Percentiles rank a stretch among this genome's conserved stretches.
phyloP scores from a whole-genome alignment of 2,888 invertebrate species.

The Ectemnius continuus region DNA sequence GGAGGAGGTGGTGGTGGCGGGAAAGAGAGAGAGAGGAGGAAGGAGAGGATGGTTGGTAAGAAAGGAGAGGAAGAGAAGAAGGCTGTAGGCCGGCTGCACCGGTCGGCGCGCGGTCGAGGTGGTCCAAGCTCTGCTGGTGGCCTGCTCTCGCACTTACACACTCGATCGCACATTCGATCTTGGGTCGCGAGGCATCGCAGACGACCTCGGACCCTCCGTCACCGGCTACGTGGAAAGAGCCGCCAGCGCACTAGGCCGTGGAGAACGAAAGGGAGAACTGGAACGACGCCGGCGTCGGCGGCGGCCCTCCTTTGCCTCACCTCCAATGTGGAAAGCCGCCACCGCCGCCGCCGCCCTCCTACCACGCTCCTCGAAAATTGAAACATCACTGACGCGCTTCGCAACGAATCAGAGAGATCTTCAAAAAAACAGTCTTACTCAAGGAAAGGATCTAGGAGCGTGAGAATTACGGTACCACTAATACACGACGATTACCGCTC shows the following conservation, averaged over 20 bases:
- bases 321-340: too few species aligned
- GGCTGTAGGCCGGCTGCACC: slow-evolving; percentile 49
- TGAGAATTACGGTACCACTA: too few species aligned
- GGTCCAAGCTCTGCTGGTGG: slow-evolving; percentile 78
- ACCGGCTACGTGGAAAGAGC: slow-evolving; percentile 58
- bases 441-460: too few species aligned
- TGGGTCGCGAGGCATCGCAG: slow-evolving; percentile 64
- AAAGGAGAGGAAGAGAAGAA: slow-evolving; percentile 31
- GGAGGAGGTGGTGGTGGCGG: slow-evolving; percentile 25
- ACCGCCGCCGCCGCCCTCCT: too few species aligned
- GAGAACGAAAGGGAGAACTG: slow-evolving; percentile 41
- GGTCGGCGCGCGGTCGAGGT: slow-evolving; percentile 66
- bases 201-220: slow-evolving; percentile 66
- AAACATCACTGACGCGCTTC: too few species aligned
- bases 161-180: slow-evolving; percentile 75
- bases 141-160: slow-evolving; percentile 78
- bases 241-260: slow-evolving; percentile 5
- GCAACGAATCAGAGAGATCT: too few species aligned
- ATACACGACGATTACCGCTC: too few species aligned
- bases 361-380: too few species aligned
- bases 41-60: slow-evolving; percentile 18
- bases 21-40: slow-evolving; percentile 27
- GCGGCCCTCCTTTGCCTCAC: too few species aligned
- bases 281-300: slow-evolving; percentile 8
- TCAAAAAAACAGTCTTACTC: too few species aligned